phyloP scores from a whole-genome alignment of 2,888 invertebrate genomes.

The Rotaria socialis region DNA sequence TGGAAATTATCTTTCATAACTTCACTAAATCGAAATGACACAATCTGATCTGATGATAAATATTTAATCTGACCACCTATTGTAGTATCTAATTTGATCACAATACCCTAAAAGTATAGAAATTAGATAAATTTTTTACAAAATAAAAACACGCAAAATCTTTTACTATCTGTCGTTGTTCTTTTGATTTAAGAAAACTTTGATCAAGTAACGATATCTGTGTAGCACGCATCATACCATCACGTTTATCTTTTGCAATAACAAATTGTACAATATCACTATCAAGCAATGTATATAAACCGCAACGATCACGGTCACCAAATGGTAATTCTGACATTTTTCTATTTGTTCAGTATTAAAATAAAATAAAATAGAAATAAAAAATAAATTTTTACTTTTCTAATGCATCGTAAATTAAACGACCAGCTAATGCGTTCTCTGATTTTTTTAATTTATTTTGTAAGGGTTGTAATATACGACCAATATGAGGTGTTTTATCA shows the following conservation, averaged over 20 bases:
- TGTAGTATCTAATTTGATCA: slow-evolving; percentile 31
- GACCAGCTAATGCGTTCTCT: slow-evolving; percentile 51
- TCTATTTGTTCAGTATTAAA: slow-evolving; percentile 38
- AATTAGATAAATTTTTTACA: neutral
- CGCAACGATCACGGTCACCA: slow-evolving; percentile 87
- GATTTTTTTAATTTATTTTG: slow-evolving; percentile 48
- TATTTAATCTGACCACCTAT: slow-evolving; percentile 40
- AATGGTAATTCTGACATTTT: slow-evolving; percentile 73
- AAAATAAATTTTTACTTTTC: neutral
- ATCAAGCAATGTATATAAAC: slow-evolving; percentile 68
- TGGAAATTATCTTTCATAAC: slow-evolving; percentile 38
- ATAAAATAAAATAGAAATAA: neutral
- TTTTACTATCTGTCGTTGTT: slow-evolving; percentile 69
- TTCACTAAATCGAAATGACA: slow-evolving; percentile 42
- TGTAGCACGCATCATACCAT: slow-evolving; percentile 80
- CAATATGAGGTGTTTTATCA: slow-evolving; percentile 54
- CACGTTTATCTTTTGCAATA: slow-evolving; percentile 86
- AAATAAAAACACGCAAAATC: neutral
- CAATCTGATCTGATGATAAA: slow-evolving; percentile 35
- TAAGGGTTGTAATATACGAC: slow-evolving; percentile 52
- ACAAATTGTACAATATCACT: slow-evolving; percentile 94
- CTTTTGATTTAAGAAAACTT: slow-evolving; percentile 83
- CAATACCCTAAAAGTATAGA: neutral
- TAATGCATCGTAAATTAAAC: slow-evolving; percentile 30
- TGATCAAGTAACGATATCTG: slow-evolving; percentile 76